Conservation (phyloP, 2,888 invertebrate species). For the Phlogophora meticulosa region DNA sequence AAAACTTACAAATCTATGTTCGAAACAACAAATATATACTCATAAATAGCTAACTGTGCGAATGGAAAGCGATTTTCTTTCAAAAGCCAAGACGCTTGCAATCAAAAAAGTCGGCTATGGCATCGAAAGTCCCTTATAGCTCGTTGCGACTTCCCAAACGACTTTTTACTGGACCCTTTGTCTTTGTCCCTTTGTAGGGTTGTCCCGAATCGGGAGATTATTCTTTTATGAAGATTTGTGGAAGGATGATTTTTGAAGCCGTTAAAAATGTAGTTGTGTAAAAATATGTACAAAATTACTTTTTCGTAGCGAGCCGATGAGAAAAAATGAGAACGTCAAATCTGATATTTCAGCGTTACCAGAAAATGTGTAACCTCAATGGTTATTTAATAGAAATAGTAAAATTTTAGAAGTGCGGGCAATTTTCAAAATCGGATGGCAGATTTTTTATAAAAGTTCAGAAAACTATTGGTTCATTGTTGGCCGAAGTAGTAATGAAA, state of each 20-base stretch:
- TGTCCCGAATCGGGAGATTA: slow-evolving; percentile 52
- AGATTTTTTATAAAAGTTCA: no score
- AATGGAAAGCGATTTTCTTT: slow-evolving; percentile 62
- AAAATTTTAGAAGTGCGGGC: no score
- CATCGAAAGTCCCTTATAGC: slow-evolving; percentile 78
- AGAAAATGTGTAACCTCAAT: no score
- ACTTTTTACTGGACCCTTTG: slow-evolving; percentile 83
- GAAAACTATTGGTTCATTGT: no score
- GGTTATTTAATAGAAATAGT: no score
- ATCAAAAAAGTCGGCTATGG: slow-evolving; percentile 82
- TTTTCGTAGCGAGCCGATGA: no score
- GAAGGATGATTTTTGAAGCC: slow-evolving; percentile 5
- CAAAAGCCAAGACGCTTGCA: slow-evolving; percentile 72
- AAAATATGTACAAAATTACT: background rate
- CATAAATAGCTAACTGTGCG: slow-evolving; percentile 49
- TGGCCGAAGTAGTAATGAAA: no score
- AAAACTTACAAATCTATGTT: background rate
- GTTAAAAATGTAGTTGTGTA: background rate
- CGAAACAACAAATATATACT: slow-evolving; percentile 11
- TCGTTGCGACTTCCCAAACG: slow-evolving; percentile 75
- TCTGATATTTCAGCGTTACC: no score
- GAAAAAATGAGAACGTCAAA: no score
- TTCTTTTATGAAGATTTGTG: slow-evolving; percentile 43
- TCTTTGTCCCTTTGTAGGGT: slow-evolving; percentile 70
- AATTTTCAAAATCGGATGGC: no score